Evolutionary conservation across 2,797 vertebrate genomes (phyloP), one percentile per base, ranked within the genome.

Genomic region (Pangasius macronema): DNA sequence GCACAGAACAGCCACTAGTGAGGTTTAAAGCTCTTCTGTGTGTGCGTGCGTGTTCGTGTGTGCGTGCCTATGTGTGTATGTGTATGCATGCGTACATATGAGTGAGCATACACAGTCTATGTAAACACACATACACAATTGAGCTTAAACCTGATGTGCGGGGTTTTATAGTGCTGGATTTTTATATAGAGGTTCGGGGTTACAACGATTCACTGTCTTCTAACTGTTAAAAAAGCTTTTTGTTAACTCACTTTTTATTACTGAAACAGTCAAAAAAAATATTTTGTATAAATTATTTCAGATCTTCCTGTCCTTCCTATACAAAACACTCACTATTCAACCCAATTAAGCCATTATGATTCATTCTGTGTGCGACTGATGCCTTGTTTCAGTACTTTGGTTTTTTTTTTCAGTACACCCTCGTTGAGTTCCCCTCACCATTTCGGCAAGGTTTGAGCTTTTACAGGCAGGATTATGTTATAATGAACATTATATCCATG

Each of bases 151-250:
- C 39, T 65, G 24, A 63, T 46, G 24, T 9, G 14, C 22, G 27
- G 42, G 30, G 59, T 76, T 83, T 76, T 75, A 39, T 84, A 77
- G 55, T 84, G 18, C 53, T 42, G 42, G 20, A 51, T 51, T 83
- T 88, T 86, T 87, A 68, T 90, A 86, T 39, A 81, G 61, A 49
- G 61, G 61, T 84, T 53, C 14, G 8, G 80, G 82, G 86, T 90
- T 87, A 30, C 13, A 65, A 67, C 27, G 18, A 46, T 39, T 33
- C n/a, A 76, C 14, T 27, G 55, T 81, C 82, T n/a, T 61, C 36
- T 61, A 81, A 63, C 13, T 67, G n/a, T 51, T 49, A 18, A 24
- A 85, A 24, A 82, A 67, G 57, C 46, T 63, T 59, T 83, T 53
- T 68, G 75, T 77, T 46, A 33, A n/a, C 24, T 73, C 75, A 20